A percentile compares a stretch with the other conserved stretches of the same genome.
Conservation (phyloP, 2,113 vertebrate genomes). For the Microcebus tavaratra region DNA sequence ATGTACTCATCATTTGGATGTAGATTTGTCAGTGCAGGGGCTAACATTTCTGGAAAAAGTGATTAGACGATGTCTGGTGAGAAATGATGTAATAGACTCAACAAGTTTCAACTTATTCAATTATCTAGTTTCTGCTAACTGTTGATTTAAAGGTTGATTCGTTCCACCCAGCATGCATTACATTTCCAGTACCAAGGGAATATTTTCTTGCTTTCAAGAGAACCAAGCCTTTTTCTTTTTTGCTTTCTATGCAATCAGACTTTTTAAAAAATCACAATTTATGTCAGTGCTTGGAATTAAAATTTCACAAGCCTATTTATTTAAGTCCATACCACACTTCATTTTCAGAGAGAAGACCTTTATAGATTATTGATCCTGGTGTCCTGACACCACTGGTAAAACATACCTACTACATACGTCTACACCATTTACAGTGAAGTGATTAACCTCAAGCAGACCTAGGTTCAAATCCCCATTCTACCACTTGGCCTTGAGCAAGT, state of each 20-base stretch:
- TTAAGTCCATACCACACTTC: not conserved
- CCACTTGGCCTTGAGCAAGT: not conserved
- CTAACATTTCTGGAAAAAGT: constrained; percentile 52
- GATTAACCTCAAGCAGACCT: not conserved
- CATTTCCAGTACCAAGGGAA: not conserved
- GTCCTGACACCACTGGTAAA: not conserved
- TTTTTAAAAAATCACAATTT: not conserved
- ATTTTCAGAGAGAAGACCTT: constrained; percentile 1
- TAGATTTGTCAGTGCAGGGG: not conserved
- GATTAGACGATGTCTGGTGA: constrained; percentile 74
- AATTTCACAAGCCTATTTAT: not conserved
- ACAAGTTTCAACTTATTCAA: constrained; percentile 52
- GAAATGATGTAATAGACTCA: constrained; percentile 62
- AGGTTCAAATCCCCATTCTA: not conserved
- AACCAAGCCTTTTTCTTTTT: not conserved
- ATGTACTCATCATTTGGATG: not conserved
- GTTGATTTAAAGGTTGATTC: constrained; percentile 66
- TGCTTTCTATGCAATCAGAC: not conserved
- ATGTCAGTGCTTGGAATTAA: constrained; percentile 5
- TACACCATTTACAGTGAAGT: not conserved
- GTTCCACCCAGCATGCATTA: not conserved
- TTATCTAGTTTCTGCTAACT: constrained; percentile 69
- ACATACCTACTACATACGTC: not conserved
- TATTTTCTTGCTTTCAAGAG: not conserved
- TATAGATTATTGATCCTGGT: not conserved